Conservation (phyloP, 2,797 vertebrate species). For the Halcyon badia region DNA sequence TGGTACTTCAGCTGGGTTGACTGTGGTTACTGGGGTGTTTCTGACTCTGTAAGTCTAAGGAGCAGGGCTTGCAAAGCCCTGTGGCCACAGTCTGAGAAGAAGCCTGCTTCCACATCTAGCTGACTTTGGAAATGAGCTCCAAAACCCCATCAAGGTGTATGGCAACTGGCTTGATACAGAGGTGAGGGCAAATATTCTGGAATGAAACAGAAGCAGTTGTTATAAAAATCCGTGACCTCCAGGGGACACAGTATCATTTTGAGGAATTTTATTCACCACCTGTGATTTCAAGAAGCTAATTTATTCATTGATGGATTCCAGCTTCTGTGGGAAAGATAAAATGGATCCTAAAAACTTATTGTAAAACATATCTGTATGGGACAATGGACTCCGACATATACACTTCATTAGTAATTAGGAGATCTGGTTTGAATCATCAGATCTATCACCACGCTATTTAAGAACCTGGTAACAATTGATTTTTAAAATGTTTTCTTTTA, state of each 20-base stretch:
- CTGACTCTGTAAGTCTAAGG: background rate
- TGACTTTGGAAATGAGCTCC: background rate
- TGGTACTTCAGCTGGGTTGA: background rate
- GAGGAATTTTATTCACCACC: background rate
- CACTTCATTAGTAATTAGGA: background rate
- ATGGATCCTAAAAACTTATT: background rate
- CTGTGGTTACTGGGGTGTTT: background rate
- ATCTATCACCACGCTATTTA: background rate
- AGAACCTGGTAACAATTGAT: background rate
- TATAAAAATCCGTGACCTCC: background rate
- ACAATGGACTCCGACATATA: background rate
- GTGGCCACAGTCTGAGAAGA: fast-evolving
- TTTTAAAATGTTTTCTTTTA: conserved; percentile 1
- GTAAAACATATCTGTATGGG: background rate
- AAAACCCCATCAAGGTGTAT: background rate
- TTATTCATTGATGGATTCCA: background rate
- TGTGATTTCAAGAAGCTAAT: background rate
- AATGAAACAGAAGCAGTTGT: background rate
- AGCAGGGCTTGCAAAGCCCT: fast-evolving
- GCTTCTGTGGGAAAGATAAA: background rate
- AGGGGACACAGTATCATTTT: background rate
- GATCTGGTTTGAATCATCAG: background rate
- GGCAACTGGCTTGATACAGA: background rate
- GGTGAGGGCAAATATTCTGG: background rate
- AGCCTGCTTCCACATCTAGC: fast-evolving